Evolutionary conservation across 1,140 invertebrate species (phyloP).

Genomic region (Drosophila sp.): DNA sequence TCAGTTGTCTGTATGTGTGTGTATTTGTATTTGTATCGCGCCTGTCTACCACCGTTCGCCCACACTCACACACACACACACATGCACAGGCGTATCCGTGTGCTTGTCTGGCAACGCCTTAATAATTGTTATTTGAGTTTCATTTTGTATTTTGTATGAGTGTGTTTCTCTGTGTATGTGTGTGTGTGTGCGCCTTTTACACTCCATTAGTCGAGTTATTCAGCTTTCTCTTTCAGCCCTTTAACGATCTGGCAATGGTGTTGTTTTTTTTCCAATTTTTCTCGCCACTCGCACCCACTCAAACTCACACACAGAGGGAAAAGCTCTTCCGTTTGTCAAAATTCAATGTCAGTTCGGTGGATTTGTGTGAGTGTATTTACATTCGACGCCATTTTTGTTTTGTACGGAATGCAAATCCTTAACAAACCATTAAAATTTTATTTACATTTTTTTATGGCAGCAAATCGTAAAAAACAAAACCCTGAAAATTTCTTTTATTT

Average conservation of each 20-base stretch:
- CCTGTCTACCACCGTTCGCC: constrained; percentile 57
- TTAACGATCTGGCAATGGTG: constrained; percentile 34
- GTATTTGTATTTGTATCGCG: constrained; percentile 54
- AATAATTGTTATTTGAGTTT: constrained; percentile 83
- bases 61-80: constrained; percentile 73
- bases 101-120: constrained; percentile 82
- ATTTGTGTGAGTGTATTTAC: constrained; percentile 47
- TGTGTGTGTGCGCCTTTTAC: constrained; percentile 65
- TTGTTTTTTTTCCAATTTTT: constrained; percentile 16
- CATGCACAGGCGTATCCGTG: constrained; percentile 16
- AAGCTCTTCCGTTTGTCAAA: constrained; percentile 66
- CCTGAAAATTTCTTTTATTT: constrained; percentile 11
- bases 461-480: neutral
- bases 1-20: constrained; percentile 24
- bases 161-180: constrained; percentile 21
- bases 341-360: constrained; percentile 75
- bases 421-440: constrained; percentile 52
- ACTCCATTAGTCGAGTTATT: constrained; percentile 73
- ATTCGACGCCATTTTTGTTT: constrained; percentile 57
- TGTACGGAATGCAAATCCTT: constrained; percentile 33
- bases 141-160: constrained; percentile 63
- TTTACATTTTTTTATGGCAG: constrained; percentile 15
- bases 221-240: constrained; percentile 76
- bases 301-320: neutral
- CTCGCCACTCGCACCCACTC: constrained; percentile 25